These are phyloP conservation scores for Poecilia latipinna DNA, from an alignment of 2,113 vertebrate genomes.

Conservation along the genomic window DNA sequence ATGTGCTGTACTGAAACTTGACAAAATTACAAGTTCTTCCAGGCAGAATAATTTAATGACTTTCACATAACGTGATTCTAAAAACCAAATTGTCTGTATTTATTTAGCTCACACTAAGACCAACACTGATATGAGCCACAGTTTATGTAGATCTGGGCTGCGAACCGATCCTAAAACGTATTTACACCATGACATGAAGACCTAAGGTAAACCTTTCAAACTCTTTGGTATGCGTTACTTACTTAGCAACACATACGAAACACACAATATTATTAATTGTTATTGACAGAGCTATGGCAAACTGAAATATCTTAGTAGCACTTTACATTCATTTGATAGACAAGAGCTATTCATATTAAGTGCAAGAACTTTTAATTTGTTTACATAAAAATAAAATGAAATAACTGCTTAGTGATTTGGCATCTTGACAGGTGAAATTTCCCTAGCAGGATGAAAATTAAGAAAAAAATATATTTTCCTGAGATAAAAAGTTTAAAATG, in stretches of 20 bases:
- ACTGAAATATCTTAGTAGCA: slow-evolving; percentile 17
- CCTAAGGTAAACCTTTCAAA: background rate
- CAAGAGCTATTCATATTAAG: background rate
- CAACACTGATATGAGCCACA: slow-evolving; percentile 36
- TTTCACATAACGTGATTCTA: slow-evolving; percentile 50
- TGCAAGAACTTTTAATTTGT: background rate
- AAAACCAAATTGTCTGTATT: slow-evolving; percentile 49
- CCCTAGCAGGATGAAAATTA: background rate
- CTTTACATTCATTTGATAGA: background rate
- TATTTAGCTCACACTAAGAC: slow-evolving; percentile 48
- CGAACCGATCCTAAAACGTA: slow-evolving; percentile 42
- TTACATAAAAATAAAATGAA: background rate
- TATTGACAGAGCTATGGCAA: background rate
- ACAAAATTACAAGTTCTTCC: slow-evolving; percentile 52
- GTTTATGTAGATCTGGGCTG: slow-evolving; percentile 18
- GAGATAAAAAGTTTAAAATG: background rate
- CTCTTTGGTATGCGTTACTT: slow-evolving; percentile 19
- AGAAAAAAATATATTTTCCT: background rate
- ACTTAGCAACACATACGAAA: slow-evolving; percentile 43
- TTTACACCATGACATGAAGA: slow-evolving; percentile 26
- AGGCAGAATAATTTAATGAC: slow-evolving; percentile 53
- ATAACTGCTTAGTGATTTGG: too few relatives aligned
- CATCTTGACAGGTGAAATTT: background rate
- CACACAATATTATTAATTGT: slow-evolving; percentile 4
- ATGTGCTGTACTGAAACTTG: background rate